Percentiles rank a stretch among this genome's conserved stretches.
Conservation (phyloP, 1,140 invertebrate species). For the Phthorimaea operculella region DNA sequence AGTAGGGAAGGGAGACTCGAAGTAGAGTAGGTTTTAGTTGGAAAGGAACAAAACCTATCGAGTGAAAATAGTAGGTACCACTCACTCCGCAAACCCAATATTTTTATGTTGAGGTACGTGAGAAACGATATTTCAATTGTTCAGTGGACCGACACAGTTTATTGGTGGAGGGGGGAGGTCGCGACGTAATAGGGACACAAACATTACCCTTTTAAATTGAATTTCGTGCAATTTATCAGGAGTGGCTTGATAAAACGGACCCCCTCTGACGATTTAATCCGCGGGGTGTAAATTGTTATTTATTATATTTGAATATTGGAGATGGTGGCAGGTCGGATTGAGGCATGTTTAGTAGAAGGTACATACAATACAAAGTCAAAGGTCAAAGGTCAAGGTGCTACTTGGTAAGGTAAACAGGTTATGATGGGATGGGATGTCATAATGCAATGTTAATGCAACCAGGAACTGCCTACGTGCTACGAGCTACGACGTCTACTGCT, state of each 20-base stretch:
- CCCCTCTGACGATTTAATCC: conserved; percentile 42
- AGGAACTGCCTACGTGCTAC: too few species aligned
- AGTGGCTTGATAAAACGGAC: conserved; percentile 45
- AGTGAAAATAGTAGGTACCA: too few species aligned
- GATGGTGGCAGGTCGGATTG: neutral
- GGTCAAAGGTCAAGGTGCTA: too few species aligned
- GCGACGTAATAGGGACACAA: conserved; percentile 58
- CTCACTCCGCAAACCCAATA: conserved; percentile 20
- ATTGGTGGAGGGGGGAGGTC: conserved; percentile 39
- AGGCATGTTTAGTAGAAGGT: too few species aligned
- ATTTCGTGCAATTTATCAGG: conserved; percentile 61
- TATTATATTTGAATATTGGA: conserved; percentile 14
- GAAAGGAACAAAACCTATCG: too few species aligned
- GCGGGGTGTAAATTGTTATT: conserved; percentile 16
- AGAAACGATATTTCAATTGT: conserved; percentile 55
- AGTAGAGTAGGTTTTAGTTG: too few species aligned
- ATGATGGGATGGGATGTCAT: too few species aligned
- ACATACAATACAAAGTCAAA: too few species aligned
- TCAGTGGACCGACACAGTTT: conserved; percentile 52
- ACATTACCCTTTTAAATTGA: conserved; percentile 66
- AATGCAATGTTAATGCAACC: too few species aligned
- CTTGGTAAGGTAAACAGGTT: too few species aligned
- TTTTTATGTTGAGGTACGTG: conserved; percentile 37
- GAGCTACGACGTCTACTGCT: too few species aligned
- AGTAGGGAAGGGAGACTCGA: too few species aligned